Evolutionary conservation across 1,140 invertebrate genomes (phyloP).

Genomic region (Bombus huntii): DNA sequence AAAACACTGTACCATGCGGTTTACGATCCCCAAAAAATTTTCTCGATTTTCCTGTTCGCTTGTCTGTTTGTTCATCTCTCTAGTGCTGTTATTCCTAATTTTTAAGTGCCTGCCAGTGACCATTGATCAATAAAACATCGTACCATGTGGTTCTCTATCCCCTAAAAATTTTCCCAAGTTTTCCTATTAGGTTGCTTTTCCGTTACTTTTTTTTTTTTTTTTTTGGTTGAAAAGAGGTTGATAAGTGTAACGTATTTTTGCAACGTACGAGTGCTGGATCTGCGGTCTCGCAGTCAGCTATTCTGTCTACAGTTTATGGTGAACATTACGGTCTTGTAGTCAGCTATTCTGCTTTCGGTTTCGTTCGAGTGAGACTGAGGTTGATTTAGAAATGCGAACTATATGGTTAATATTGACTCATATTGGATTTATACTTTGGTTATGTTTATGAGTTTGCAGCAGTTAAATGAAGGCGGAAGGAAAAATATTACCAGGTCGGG

Average conservation of each 20-base stretch:
- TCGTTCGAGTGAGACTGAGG: neutral
- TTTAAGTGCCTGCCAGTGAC: accelerated
- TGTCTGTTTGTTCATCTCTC: too few relatives aligned
- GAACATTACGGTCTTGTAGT: slow-evolving; percentile 9
- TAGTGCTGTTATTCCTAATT: too few relatives aligned
- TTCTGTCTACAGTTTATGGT: neutral
- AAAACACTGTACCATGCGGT: too few relatives aligned
- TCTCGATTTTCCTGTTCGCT: too few relatives aligned
- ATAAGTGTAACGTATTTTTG: neutral
- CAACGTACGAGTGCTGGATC: neutral
- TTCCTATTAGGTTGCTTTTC: too few relatives aligned
- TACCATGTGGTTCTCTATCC: too few relatives aligned
- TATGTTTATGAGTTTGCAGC: neutral
- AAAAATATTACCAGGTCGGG: neutral
- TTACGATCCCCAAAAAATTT: too few relatives aligned
- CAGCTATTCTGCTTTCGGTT: slow-evolving; percentile 11
- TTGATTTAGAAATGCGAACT: neutral
- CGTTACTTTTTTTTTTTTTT: neutral
- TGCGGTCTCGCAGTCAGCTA: neutral
- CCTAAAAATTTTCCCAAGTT: too few relatives aligned
- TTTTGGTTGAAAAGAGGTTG: neutral
- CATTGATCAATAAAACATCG: too few relatives aligned
- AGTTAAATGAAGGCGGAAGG: too few relatives aligned
- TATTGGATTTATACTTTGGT: neutral
- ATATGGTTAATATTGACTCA: neutral